Conservation (phyloP, 2,113 vertebrate genomes). For the Falco punctatus region DNA sequence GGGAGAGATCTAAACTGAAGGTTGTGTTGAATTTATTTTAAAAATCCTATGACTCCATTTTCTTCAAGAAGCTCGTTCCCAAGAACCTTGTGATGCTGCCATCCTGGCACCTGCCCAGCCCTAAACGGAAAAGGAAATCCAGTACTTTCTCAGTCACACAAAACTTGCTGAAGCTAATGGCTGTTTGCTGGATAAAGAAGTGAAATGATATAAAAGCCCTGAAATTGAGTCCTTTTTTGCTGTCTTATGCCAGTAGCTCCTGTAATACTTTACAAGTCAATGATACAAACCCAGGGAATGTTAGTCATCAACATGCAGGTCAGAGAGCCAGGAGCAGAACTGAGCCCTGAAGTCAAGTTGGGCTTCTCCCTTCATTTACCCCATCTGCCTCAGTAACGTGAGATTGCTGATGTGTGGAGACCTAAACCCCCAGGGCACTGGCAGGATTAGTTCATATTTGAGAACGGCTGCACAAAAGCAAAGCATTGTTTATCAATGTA, state of each 20-base stretch:
- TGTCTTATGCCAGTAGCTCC: not conserved
- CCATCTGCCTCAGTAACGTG: conserved; percentile 40
- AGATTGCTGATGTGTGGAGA: conserved; percentile 48
- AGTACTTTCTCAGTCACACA: conserved; percentile 17
- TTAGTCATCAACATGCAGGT: conserved; percentile 17
- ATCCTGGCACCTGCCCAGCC: conserved; percentile 36
- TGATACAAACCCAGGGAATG: not conserved
- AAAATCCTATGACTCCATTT: not conserved
- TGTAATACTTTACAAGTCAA: not conserved
- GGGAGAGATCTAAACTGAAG: not conserved
- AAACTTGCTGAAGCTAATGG: conserved; percentile 49
- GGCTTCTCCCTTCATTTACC: conserved; percentile 53
- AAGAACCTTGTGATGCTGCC: not conserved
- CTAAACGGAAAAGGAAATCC: not conserved
- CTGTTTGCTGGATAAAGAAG: conserved; percentile 43
- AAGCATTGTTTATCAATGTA: conserved; percentile 39
- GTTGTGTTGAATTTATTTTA: not conserved
- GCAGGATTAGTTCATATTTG: conserved; percentile 26
- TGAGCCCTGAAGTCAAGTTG: not conserved
- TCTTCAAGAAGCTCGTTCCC: not conserved
- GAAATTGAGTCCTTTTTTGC: conserved; percentile 1
- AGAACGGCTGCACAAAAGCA: conserved; percentile 25
- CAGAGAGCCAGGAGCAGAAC: conserved; percentile 9
- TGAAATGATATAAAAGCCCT: conserved; percentile 25
- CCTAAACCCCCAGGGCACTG: not conserved